A percentile compares a stretch with the other conserved stretches of the same genome.
Evolutionary conservation across 2,888 invertebrate genomes (phyloP).

Genomic region (Phania funesta): DNA sequence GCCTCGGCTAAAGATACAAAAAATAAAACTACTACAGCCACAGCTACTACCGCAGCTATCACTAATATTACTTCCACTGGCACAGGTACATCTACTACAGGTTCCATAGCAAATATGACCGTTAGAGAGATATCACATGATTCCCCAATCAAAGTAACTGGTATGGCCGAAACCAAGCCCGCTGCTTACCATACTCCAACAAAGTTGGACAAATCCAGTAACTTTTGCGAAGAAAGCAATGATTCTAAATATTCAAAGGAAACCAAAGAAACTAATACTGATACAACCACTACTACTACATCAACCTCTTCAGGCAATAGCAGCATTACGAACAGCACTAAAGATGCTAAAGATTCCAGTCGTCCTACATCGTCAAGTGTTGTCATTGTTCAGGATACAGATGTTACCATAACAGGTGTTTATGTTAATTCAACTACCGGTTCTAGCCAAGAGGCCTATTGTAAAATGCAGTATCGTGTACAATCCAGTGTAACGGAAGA

Average conservation of each 20-base stretch:
- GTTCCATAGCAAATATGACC: not conserved
- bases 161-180: conserved; percentile 32
- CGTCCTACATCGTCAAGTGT: conserved; percentile 83
- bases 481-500: conserved; percentile 93
- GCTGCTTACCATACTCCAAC: conserved; percentile 42
- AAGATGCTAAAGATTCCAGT: conserved; percentile 77
- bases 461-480: conserved; percentile 94
- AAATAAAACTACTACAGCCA: conserved; percentile 51
- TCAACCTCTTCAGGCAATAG: conserved; percentile 73
- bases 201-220: conserved; percentile 57
- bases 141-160: conserved; percentile 64
- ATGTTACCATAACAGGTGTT: conserved; percentile 93
- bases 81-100: conserved; percentile 15
- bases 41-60: conserved; percentile 28
- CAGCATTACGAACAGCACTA: conserved; percentile 71
- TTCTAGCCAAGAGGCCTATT: conserved; percentile 89
- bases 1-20: conserved; percentile 49
- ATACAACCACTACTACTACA: conserved; percentile 74
- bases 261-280: conserved; percentile 77
- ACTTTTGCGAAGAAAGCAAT: conserved; percentile 76
- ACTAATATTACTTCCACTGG: conserved; percentile 10
- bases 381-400: conserved; percentile 91
- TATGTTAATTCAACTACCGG: conserved; percentile 88
- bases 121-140: conserved; percentile 57
- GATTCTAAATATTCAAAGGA: conserved; percentile 78